Conservation (phyloP, 1,140 invertebrate genomes). For the Drosophila tani region DNA sequence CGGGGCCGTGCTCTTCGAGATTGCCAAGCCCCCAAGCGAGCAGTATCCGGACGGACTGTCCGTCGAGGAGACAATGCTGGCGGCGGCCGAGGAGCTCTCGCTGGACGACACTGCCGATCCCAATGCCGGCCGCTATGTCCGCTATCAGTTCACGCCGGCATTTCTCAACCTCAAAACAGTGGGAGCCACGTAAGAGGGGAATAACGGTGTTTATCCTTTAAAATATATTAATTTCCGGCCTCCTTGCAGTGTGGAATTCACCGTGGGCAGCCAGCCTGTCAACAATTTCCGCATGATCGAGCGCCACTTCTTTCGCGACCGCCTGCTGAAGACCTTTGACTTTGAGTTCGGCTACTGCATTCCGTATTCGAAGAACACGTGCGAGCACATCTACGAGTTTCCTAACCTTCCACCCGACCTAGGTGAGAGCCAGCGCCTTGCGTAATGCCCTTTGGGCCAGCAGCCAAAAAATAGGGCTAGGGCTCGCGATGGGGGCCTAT, state of each 20-base stretch:
- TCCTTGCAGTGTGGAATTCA: conserved; percentile 94
- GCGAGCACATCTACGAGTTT: conserved; percentile 99
- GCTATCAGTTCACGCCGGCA: conserved; percentile 98
- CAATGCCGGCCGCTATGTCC: conserved; percentile 97
- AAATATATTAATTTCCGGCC: not conserved
- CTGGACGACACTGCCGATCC: conserved; percentile 88
- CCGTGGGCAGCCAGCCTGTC: conserved; percentile 95
- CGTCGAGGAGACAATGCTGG: conserved; percentile 86
- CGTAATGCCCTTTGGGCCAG: conserved; percentile 6
- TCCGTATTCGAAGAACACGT: conserved; percentile 98
- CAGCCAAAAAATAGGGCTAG: conserved; percentile 9
- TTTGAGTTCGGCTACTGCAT: conserved; percentile 99
- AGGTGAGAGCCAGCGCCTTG: conserved; percentile 87
- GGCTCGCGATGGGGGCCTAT: not conserved
- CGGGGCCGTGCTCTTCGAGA: conserved; percentile 97
- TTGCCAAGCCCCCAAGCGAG: conserved; percentile 94
- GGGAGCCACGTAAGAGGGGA: conserved; percentile 92
- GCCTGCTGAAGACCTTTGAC: conserved; percentile 98
- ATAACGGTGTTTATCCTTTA: not conserved
- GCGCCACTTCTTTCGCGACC: conserved; percentile 97
- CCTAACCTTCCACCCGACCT: conserved; percentile 93
- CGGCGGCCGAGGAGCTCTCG: conserved; percentile 87
- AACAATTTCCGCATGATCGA: conserved; percentile 99
- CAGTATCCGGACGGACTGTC: conserved; percentile 86
- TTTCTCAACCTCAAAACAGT: conserved; percentile 98